Percentiles rank a stretch among this genome's conserved stretches.
These are phyloP conservation scores for Tachysurus fulvidraco DNA, from an alignment of 2,113 vertebrate species.

Conservation along the genomic window DNA sequence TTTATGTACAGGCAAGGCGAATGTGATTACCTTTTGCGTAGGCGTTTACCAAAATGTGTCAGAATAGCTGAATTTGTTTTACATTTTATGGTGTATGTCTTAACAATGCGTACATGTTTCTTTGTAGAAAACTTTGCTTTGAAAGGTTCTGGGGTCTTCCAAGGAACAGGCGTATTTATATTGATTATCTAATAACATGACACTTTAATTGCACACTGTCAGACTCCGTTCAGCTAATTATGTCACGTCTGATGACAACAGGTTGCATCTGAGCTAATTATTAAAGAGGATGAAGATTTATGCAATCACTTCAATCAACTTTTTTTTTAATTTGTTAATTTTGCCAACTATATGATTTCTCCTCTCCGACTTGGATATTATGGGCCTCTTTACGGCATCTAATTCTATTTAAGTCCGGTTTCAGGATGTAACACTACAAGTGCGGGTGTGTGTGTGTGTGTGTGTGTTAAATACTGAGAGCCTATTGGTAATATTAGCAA, in stretches of 20 bases:
- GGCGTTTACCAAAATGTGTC: slow-evolving; percentile 5
- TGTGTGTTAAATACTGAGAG: no score
- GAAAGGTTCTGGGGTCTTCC: background rate
- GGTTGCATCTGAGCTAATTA: background rate
- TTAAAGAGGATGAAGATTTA: background rate
- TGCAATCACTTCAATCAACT: background rate
- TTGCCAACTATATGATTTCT: background rate
- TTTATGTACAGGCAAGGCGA: background rate
- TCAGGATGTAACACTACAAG: background rate
- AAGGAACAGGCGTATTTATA: background rate
- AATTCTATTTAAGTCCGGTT: background rate
- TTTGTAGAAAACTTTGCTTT: background rate
- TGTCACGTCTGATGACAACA: background rate
- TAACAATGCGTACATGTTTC: background rate
- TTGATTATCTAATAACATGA: background rate
- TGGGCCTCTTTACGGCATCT: background rate
- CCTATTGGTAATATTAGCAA: background rate
- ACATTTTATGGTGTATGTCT: background rate
- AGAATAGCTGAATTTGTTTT: slow-evolving; percentile 3
- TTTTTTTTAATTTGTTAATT: background rate
- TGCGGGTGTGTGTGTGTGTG: no score
- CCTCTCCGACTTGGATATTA: background rate
- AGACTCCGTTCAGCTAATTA: background rate
- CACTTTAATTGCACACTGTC: background rate
- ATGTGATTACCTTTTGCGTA: slow-evolving; percentile 17